These are phyloP conservation scores for Heliconius eleuchia DNA, from an alignment of 1,140 invertebrate genomes.

Conservation along the genomic window DNA sequence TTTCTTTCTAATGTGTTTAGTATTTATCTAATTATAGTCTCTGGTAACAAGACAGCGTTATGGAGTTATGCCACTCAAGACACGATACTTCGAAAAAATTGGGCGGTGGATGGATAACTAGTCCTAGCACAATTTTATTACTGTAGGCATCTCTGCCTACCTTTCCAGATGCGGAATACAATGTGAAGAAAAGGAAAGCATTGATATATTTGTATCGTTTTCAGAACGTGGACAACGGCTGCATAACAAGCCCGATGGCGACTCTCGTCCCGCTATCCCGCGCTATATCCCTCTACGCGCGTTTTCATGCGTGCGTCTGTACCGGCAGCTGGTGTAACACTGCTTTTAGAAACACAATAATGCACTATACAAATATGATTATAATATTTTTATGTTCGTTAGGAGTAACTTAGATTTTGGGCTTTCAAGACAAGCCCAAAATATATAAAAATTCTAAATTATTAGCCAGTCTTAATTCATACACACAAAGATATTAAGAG, in stretches of 20 bases:
- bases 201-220: slow-evolving; percentile 15
- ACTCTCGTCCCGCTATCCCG: slow-evolving; percentile 59
- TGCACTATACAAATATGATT: not conserved
- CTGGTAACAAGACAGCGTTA: no score
- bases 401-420: not conserved
- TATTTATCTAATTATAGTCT: no score
- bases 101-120: no score
- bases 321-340: slow-evolving; percentile 57
- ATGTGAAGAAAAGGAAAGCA: not conserved
- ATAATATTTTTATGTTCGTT: not conserved
- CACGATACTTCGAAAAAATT: no score
- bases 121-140: no score
- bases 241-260: slow-evolving; percentile 52
- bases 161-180: no score
- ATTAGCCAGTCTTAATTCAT: no score
- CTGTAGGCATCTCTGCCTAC: no score
- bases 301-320: slow-evolving; percentile 70
- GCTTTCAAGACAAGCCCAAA: not conserved
- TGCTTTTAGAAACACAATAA: not conserved
- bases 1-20: no score
- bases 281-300: slow-evolving; percentile 61
- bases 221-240: slow-evolving; percentile 54
- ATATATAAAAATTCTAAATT: no score
- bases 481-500: no score
- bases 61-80: no score